phyloP scores from a whole-genome alignment of 2,113 vertebrate species.

The Etheostoma spectabile region DNA sequence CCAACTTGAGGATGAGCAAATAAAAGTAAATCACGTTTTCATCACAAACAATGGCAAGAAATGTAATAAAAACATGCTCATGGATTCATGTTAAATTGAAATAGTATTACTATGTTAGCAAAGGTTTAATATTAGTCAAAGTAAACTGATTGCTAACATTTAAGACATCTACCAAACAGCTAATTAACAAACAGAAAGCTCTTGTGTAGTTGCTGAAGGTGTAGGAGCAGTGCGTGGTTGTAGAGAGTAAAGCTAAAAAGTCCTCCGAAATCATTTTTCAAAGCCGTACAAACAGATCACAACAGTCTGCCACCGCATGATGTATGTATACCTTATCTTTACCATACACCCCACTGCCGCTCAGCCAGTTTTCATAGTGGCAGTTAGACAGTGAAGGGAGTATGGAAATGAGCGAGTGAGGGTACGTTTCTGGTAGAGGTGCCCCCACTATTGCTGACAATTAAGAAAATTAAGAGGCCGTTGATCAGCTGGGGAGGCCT shows the following conservation, averaged over 20 bases:
- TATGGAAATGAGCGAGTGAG: conserved; percentile 18
- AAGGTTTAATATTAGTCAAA: conserved; percentile 4
- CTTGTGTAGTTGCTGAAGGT: background rate
- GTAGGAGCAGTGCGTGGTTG: background rate
- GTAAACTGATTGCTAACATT: background rate
- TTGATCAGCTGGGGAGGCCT: conserved; percentile 16
- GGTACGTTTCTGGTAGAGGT: background rate
- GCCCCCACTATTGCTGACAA: background rate
- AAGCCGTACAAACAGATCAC: background rate
- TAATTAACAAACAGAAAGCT: background rate
- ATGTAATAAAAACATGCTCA: background rate
- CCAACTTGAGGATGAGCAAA: conserved; percentile 13
- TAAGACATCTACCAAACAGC: background rate
- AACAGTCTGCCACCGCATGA: background rate
- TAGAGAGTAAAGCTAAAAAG: background rate
- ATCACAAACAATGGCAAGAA: background rate
- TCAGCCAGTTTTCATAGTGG: background rate
- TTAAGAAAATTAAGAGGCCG: conserved; percentile 8
- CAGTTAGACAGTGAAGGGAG: background rate
- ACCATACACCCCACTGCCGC: background rate
- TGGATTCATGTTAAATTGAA: background rate
- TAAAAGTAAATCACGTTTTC: conserved; percentile 17
- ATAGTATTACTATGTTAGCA: conserved; percentile 6
- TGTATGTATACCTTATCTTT: conserved; percentile 16
- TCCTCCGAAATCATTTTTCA: background rate